phyloP scores from a whole-genome alignment of 2,888 invertebrate genomes.

The Doris montereyensis region DNA sequence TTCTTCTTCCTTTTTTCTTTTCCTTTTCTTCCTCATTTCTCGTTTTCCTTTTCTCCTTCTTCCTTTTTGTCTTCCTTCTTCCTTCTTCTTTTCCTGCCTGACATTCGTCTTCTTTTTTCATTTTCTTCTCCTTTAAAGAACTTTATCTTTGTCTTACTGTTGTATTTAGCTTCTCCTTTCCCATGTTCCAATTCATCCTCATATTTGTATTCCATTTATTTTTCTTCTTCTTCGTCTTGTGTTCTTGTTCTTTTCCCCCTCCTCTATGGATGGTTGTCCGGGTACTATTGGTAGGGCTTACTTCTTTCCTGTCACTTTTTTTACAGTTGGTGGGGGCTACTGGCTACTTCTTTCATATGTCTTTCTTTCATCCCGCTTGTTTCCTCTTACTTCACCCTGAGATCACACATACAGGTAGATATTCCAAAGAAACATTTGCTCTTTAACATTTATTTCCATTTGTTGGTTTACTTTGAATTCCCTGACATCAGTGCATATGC shows the following conservation, averaged over 20 bases:
- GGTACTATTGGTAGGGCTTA: no score
- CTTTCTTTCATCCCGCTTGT: no score
- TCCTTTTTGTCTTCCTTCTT: background rate
- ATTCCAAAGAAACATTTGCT: no score
- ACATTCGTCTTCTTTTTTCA: slow-evolving; percentile 15
- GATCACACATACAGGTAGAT: no score
- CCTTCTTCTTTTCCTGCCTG: slow-evolving; percentile 7
- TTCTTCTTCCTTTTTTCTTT: background rate
- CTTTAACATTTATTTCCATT: no score
- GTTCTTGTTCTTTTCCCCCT: background rate
- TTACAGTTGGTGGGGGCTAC: no score
- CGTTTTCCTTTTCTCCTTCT: background rate
- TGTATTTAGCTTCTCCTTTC: slow-evolving; percentile 5
- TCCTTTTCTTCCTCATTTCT: background rate
- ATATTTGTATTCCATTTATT: background rate
- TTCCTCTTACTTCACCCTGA: no score
- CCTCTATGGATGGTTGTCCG: no score
- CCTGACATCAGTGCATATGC: no score
- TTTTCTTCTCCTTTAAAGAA: slow-evolving; percentile 11
- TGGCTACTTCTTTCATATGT: no score
- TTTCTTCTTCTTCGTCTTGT: background rate
- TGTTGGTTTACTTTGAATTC: no score
- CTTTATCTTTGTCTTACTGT: background rate
- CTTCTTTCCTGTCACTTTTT: no score
- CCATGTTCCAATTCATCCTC: slow-evolving; percentile 10